Conservation (phyloP, 2,113 vertebrate species). For the Anas platyrhynchos region DNA sequence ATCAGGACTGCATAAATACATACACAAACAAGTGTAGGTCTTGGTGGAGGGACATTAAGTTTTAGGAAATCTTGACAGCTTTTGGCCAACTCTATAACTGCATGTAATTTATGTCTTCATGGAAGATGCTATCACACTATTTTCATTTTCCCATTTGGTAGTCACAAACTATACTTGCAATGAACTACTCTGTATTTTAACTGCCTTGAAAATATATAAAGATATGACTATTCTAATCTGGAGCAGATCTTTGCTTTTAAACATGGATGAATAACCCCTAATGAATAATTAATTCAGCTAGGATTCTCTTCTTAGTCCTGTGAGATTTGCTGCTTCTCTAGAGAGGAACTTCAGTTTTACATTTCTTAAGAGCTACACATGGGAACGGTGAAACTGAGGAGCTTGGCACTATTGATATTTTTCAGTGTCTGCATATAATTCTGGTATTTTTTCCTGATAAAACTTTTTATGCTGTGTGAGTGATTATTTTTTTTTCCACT, state of each 20-base stretch:
- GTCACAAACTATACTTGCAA: neutral
- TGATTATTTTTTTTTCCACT: neutral
- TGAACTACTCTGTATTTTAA: neutral
- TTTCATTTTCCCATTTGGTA: neutral
- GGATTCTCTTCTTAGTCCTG: neutral
- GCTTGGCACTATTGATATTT: neutral
- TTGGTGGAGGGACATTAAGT: neutral
- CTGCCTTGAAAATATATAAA: neutral
- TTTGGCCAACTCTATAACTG: neutral
- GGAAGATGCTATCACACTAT: neutral
- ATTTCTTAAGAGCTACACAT: neutral
- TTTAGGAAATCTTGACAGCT: neutral
- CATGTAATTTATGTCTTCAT: neutral
- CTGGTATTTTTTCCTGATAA: neutral
- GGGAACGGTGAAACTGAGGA: neutral
- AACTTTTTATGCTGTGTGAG: neutral
- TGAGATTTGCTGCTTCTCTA: neutral
- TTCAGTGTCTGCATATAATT: neutral
- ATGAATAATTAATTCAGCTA: slow-evolving; percentile 25
- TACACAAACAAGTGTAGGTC: neutral
- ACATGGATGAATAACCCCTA: neutral
- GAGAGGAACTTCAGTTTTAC: neutral
- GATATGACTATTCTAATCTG: neutral
- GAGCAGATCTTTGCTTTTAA: neutral
- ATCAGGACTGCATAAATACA: neutral